These are phyloP conservation scores for Borostomias antarcticus DNA, from an alignment of 2,797 vertebrate genomes.

Conservation along the genomic window DNA sequence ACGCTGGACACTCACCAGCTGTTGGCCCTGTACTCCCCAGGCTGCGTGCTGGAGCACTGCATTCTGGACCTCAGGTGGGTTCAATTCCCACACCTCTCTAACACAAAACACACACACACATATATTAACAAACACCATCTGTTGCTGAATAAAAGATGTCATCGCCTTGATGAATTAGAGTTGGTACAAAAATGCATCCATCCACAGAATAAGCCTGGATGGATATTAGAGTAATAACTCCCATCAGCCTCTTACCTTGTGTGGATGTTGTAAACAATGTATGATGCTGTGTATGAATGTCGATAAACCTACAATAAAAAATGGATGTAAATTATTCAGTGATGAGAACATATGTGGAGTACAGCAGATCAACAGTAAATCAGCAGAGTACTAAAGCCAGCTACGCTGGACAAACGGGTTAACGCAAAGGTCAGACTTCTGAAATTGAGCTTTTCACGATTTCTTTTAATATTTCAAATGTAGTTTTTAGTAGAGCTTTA, in stretches of 20 bases:
- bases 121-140: slow-evolving; percentile 20
- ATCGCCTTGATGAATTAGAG: background rate
- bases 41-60: slow-evolving; percentile 76
- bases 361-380: too few species aligned
- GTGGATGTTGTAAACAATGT: slow-evolving; percentile 73
- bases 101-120: slow-evolving; percentile 25
- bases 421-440: too few species aligned
- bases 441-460: too few species aligned
- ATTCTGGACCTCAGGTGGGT: slow-evolving; percentile 76
- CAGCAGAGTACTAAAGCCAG: too few species aligned
- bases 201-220: too few species aligned
- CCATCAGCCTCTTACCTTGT: slow-evolving; percentile 54
- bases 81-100: slow-evolving; percentile 77
- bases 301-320: slow-evolving; percentile 64
- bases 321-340: background rate
- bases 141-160: slow-evolving; percentile 9
- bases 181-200: background rate
- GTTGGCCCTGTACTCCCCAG: slow-evolving; percentile 73
- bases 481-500: too few species aligned
- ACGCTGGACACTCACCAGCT: slow-evolving; percentile 59
- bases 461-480: too few species aligned
- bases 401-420: too few species aligned
- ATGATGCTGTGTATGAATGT: slow-evolving; percentile 70
- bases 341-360: background rate
- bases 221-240: background rate